Base-by-base conservation (phyloP, 2,888 invertebrate species). In the Apoda limacodes region DNA sequence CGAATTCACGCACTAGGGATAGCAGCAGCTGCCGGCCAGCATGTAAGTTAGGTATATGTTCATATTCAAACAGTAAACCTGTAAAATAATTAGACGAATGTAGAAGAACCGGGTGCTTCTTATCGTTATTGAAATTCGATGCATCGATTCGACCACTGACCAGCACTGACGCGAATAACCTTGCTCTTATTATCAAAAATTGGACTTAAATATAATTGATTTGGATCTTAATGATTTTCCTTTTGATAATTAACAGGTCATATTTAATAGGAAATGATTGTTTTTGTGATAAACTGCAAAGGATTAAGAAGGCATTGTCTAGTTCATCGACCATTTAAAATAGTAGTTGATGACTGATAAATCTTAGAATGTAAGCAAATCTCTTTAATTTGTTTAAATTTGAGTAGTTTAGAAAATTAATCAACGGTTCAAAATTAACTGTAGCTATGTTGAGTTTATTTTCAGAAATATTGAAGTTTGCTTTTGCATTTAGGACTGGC, bases 1-100 rank as follows among this genome's bases (percentile, higher is more conserved):
- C 13, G 2, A 28, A 28, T 14, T 50, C 36, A 6, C 48, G 27
- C 4, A 43, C 27, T 2, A 17, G 25, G 1, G 42, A 38, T 9
- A 52, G 26, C 5, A 48, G 27, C 4, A 45, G 20, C 26, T 48
- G 49, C 0, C 46, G 48, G 0, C 46, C 48, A 6, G 45, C 43
- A 17, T 50, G 48, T 22, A 48, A 9, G 0, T 25, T 27, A 3
- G 12, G 12, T 3, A 38, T 3, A 22, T 49, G 46, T 24, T 46
- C 37, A 2, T 11, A 1, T 19, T 35, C 12, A 28, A 49, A 46
- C 12, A 39, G 23, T 4, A 49, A 12, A 30, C 36, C 42, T 3
- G 45, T 41, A 15, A 45, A 12, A 9, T 25, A 9, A 20, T 46
- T 45, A 5, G 29, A 31, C 1, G 44, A 13, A 7, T 43, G 22